Evolutionary conservation across 1,140 invertebrate species (phyloP).

Genomic region (Tetragnatha versicolor): DNA sequence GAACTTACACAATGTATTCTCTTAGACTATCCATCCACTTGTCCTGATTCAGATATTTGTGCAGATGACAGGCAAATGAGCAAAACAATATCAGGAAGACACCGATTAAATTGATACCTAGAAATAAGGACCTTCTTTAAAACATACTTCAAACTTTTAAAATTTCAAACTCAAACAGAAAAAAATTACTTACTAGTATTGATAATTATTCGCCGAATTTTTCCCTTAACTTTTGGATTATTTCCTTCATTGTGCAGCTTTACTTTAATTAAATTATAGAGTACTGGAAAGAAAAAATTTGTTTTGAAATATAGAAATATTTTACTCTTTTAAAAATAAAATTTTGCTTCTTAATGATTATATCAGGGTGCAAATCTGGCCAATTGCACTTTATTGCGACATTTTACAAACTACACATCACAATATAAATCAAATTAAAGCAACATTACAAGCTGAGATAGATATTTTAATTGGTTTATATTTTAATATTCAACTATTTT

Average conservation of each 20-base stretch:
- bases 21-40: conserved; percentile 78
- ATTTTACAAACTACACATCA: too few relatives aligned
- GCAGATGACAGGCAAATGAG: conserved; percentile 80
- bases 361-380: too few relatives aligned
- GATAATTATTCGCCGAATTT: conserved; percentile 83
- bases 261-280: conserved; percentile 77
- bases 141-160: conserved; percentile 1
- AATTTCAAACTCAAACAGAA: background rate
- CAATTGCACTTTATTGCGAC: too few relatives aligned
- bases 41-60: conserved; percentile 77
- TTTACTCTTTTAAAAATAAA: too few relatives aligned
- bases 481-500: too few relatives aligned
- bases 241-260: conserved; percentile 82
- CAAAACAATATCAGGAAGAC: conserved; percentile 72
- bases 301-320: conserved; percentile 6
- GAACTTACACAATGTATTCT: conserved; percentile 80
- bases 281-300: conserved; percentile 66
- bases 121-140: conserved; percentile 39
- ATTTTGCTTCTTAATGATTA: too few relatives aligned
- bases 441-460: too few relatives aligned
- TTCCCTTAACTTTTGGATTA: conserved; percentile 78
- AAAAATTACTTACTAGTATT: conserved; percentile 70
- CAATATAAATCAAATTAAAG: too few relatives aligned
- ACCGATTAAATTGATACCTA: conserved; percentile 73
- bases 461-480: too few relatives aligned